Percentiles rank a stretch among this genome's conserved stretches.
Evolutionary conservation across 1,140 invertebrate genomes (phyloP).

Genomic region (Chrysomallon squamiferum): DNA sequence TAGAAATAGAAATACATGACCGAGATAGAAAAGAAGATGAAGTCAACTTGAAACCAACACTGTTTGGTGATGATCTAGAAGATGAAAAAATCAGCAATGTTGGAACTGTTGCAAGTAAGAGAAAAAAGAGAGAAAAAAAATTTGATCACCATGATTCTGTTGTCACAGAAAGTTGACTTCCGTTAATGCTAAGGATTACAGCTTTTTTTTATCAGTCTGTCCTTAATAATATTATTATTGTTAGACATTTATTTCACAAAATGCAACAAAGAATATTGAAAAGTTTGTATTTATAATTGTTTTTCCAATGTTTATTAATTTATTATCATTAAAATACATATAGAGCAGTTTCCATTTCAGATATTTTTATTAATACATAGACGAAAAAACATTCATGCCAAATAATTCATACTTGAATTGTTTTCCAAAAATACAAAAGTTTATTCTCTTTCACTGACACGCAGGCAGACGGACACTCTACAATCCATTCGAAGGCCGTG

Average conservation of each 20-base stretch:
- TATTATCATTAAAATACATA: no score
- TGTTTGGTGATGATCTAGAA: conserved; percentile 62
- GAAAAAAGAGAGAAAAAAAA: not conserved
- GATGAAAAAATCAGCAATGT: conserved; percentile 64
- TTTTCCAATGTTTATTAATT: no score
- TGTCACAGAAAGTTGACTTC: not conserved
- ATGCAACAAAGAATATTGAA: no score
- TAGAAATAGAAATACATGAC: conserved; percentile 62
- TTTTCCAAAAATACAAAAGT: no score
- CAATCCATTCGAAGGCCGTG: conserved; percentile 56
- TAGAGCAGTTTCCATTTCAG: no score
- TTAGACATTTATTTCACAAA: no score
- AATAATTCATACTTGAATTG: no score
- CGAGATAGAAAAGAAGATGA: conserved; percentile 51
- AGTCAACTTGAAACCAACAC: conserved; percentile 45
- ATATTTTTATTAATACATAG: no score
- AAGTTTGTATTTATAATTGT: no score
- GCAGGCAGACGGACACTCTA: conserved; percentile 57
- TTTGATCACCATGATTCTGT: no score
- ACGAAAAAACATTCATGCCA: no score
- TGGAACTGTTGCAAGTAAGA: conserved; percentile 59
- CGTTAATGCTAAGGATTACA: not conserved
- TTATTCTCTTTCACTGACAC: conserved; percentile 12
- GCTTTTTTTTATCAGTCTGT: not conserved
- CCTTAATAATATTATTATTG: no score